These are phyloP conservation scores for Seira ritae DNA, from an alignment of 2,888 invertebrate species.

Conservation along the genomic window DNA sequence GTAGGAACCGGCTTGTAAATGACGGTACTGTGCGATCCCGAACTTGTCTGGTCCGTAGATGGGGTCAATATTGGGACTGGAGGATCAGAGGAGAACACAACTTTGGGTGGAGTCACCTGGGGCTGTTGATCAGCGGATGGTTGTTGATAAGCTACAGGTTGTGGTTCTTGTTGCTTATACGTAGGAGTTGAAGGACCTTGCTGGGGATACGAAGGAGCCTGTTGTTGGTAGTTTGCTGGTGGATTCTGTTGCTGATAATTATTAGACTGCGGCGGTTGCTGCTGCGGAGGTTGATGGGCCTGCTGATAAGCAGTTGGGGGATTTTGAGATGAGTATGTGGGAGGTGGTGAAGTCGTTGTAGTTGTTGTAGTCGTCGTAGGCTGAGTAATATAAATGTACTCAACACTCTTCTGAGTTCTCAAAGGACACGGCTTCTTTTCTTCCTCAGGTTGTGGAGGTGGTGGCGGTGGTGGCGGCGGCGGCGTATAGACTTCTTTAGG, in stretches of 20 bases:
- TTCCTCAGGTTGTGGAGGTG: slow-evolving; percentile 1
- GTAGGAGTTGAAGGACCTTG: neutral
- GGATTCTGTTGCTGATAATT: neutral
- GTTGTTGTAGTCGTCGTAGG: slow-evolving; percentile 24
- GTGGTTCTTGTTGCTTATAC: neutral
- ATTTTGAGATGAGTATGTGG: neutral
- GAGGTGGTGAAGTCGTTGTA: slow-evolving; percentile 22
- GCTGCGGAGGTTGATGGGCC: neutral
- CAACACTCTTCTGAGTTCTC: neutral
- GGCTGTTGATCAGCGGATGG: neutral
- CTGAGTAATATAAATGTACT: too few species aligned
- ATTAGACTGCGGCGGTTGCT: neutral
- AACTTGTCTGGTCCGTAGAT: neutral
- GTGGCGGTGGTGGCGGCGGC: neutral
- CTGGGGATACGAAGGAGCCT: neutral
- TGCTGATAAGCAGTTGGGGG: neutral
- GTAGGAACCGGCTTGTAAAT: slow-evolving; percentile 35
- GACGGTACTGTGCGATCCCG: slow-evolving; percentile 8
- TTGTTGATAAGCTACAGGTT: neutral
- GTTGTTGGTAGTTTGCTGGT: neutral
- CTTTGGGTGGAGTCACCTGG: neutral
- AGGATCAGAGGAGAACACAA: neutral
- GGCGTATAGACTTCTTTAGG: neutral
- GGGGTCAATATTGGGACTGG: neutral
- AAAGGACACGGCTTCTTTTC: slow-evolving; percentile 37